Evolutionary conservation across 2,888 invertebrate genomes (phyloP), one percentile per base, ranked within the genome.

Genomic region (Rhingia campestris): DNA sequence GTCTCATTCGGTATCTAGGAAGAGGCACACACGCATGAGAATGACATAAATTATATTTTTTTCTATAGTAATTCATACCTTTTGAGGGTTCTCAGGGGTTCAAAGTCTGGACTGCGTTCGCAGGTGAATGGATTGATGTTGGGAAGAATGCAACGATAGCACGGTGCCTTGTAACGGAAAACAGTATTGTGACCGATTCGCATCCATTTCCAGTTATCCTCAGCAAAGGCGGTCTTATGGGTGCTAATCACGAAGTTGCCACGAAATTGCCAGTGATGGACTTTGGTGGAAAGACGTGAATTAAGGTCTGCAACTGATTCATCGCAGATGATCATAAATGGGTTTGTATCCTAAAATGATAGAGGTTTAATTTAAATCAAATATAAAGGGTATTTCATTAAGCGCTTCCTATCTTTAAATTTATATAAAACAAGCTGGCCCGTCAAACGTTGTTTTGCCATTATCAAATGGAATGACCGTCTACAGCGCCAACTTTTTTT

Each of bases 131-230:
- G 94, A 88, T 95, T 93, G 1, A 95, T 93, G 0, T 95, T 95
- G 1, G 95, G 95, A 81, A 95, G 89, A 30, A 95, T 91, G 88
- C 96, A 96, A 86, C 95, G 94, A 86, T 86, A 89, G 90, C 91
- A 90, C n/a, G 90, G 79, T 87, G 70, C 88, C 66, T 84, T 91
- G 35, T 86, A 81, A 2, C 88, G 88, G 39, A 90, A 90, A 12
- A 88, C 67, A 0, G 88, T 86, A 0, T 88, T 85, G 4, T 88
- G 64, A 9, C 95, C 95, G 64, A 96, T 94, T 89, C 94, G 94
- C 6, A 96, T 90, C 92, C 94, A 96, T 73, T 94, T 93, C 95
- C 95, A 96, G 6, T 92, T 90, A 87, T 96, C 96, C 90, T 96
- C 95, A 2, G 93, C 94, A 87, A 93, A 94, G 0, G 95, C 90